phyloP scores from a whole-genome alignment of 64 coral and sea anemone genomes.

The Pachyseris speciosa region DNA sequence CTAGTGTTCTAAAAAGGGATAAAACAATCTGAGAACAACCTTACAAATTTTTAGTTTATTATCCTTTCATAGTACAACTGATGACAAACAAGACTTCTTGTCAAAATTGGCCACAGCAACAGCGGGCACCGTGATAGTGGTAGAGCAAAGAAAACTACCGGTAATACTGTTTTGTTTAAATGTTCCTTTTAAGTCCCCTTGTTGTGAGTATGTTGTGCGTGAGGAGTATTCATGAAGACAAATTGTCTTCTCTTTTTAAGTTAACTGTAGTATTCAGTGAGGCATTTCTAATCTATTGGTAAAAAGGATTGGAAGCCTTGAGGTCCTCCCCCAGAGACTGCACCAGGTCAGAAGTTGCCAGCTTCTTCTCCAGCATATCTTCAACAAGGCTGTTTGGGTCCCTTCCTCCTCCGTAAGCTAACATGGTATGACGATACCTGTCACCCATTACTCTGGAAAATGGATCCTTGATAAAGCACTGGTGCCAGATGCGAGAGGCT shows the following conservation, averaged over 20 bases:
- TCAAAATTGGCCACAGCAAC: no score
- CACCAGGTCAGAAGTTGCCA: constrained; percentile 82
- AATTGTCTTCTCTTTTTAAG: background rate
- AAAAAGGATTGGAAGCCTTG: constrained; percentile 73
- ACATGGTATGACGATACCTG: constrained; percentile 82
- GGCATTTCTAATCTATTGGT: background rate
- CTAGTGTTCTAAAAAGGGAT: no score
- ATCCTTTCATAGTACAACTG: no score
- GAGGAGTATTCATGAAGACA: no score
- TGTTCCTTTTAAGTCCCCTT: no score
- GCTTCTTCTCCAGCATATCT: constrained; percentile 82
- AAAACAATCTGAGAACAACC: no score
- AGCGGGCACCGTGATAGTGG: no score
- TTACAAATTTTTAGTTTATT: no score
- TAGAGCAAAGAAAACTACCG: no score
- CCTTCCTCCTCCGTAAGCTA: constrained; percentile 85
- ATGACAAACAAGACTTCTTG: no score
- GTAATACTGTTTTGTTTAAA: no score
- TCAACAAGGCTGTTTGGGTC: constrained; percentile 86
- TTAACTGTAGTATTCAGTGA: background rate
- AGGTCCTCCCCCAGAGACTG: constrained; percentile 86
- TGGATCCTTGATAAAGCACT: constrained; percentile 89
- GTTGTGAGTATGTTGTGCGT: no score
- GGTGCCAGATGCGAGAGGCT: constrained; percentile 91
- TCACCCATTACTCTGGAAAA: constrained; percentile 88